Conservation (phyloP, 1,140 invertebrate species). For the Eulimnadia texana region DNA sequence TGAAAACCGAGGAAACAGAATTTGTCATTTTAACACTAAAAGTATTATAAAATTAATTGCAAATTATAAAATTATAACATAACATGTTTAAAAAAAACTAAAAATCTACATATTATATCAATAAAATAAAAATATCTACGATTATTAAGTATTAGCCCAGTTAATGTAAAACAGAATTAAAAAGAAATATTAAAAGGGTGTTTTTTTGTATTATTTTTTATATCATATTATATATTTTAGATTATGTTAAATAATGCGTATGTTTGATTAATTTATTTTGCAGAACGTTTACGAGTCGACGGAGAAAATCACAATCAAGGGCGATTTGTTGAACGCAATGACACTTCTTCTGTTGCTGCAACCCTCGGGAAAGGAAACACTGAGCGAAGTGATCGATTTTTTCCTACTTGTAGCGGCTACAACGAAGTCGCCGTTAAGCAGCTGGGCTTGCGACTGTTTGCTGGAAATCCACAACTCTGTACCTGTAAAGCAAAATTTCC, state of each 20-base stretch:
- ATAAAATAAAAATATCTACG: too few species aligned
- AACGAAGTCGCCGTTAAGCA: neutral
- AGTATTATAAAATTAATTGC: too few species aligned
- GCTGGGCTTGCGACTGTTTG: neutral
- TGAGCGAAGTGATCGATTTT: neutral
- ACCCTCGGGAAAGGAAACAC: neutral
- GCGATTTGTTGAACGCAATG: neutral
- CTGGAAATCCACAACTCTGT: neutral
- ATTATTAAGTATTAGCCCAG: too few species aligned
- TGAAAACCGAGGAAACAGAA: neutral
- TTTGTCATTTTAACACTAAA: neutral
- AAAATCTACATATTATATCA: too few species aligned
- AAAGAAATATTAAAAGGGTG: neutral
- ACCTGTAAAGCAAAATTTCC: neutral
- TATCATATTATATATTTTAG: too few species aligned
- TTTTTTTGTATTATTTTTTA: too few species aligned
- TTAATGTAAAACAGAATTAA: neutral
- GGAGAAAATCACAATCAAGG: neutral
- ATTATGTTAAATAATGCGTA: too few species aligned
- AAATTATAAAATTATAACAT: too few species aligned
- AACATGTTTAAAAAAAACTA: too few species aligned
- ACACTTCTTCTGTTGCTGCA: neutral
- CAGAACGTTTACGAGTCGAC: neutral
- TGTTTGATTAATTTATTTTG: neutral
- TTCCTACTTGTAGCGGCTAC: neutral